Base-by-base conservation (phyloP, 1,140 invertebrate genomes). In the Pogonus chalceus region DNA sequence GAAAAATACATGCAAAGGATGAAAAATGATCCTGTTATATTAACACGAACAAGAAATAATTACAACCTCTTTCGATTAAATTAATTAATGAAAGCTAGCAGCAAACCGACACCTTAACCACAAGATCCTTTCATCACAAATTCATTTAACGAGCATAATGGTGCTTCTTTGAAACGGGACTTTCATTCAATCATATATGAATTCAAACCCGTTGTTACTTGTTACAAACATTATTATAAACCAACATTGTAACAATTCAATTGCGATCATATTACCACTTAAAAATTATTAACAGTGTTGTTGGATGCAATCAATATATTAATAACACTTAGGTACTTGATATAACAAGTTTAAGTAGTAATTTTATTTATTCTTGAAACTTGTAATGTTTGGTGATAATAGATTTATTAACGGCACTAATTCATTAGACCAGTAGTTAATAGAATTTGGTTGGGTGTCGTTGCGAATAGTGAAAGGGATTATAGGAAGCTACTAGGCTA, bases 351-450 rank as follows among this genome's bases (percentile, higher is more conserved):
- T n/a, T n/a, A n/a, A n/a, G n/a, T n/a, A n/a, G n/a, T n/a, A n/a
- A n/a, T n/a, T n/a, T n/a, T n/a, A n/a, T n/a, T n/a, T n/a, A n/a
- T n/a, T n/a, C n/a, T n/a, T n/a, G 26, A 7, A 31, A 31, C 26
- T 31, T 14, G 18, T 3, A 43, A 16, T 4, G 7, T 16, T 10
- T 7, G 9, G 37, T 43, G 37, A 43, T 43, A 43, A 43, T 43
- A 18, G 18, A 43, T 43, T 43, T 43, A 43, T 43, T 43, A 43
- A 43, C 37, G 18, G 37, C 37, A 43, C 37, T 43, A 43, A 43
- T 43, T 43, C 37, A 43, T 43, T 43, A 43, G 37, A 18, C 37
- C 37, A 43, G 37, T 43, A 16, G 37, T 43, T 43, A 43, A 43
- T 43, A 43, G 37, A 43, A 43, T 43, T 43, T 16, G 37, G 7